Evolutionary conservation across 2,888 invertebrate genomes (phyloP).

Genomic region (Macrosiphum euphorbiae): DNA sequence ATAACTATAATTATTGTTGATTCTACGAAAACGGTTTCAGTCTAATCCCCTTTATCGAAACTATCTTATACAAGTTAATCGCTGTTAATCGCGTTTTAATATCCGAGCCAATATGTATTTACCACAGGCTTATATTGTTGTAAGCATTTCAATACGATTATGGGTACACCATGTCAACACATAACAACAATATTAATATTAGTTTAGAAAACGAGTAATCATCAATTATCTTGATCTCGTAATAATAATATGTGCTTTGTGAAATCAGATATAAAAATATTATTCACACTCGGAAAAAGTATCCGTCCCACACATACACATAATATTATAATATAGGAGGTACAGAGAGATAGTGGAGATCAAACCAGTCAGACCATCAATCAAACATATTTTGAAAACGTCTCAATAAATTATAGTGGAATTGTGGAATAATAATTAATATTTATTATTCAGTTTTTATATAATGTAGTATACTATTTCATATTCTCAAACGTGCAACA

Average conservation of each 20-base stretch:
- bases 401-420: background rate
- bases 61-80: background rate
- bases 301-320: background rate
- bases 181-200: background rate
- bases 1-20: background rate
- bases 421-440: background rate
- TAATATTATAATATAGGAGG: background rate
- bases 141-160: background rate
- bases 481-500: background rate
- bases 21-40: background rate
- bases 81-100: background rate
- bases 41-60: background rate
- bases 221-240: background rate
- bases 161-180: background rate
- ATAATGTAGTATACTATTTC: background rate
- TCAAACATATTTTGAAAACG: background rate
- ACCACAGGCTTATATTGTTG: background rate
- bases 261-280: background rate
- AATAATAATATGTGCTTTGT: background rate
- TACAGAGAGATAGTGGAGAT: background rate
- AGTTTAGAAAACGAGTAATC: background rate
- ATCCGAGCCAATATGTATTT: background rate
- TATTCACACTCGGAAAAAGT: background rate
- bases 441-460: slow-evolving; percentile 2
- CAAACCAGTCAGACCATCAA: background rate